A percentile compares a stretch with the other conserved stretches of the same genome.
phyloP scores from a whole-genome alignment of 2,113 vertebrate species.

The Melierax canorus region DNA sequence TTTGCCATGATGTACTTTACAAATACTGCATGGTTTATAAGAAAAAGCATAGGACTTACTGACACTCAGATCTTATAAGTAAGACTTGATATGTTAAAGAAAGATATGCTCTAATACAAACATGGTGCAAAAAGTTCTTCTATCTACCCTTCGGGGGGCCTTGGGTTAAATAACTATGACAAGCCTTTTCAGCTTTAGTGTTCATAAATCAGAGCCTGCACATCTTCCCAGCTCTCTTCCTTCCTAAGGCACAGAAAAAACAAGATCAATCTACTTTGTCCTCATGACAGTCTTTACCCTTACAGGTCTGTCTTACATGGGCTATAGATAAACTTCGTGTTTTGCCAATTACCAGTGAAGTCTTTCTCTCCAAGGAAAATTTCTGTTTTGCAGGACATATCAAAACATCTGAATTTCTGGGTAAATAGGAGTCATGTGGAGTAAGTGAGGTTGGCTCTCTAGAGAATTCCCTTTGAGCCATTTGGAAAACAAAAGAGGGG shows the following conservation, averaged over 20 bases:
- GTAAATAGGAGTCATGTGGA: neutral
- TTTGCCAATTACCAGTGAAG: neutral
- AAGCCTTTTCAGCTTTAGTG: neutral
- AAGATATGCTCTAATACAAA: neutral
- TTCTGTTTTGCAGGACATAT: neutral
- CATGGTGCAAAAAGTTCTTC: neutral
- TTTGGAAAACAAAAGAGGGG: neutral
- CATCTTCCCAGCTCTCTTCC: neutral
- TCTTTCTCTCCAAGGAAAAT: neutral
- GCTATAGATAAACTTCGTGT: neutral
- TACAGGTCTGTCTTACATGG: neutral
- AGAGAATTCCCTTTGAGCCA: neutral
- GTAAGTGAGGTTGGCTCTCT: neutral
- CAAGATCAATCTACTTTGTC: neutral
- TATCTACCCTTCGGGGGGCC: neutral
- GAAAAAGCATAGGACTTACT: neutral
- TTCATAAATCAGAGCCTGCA: neutral
- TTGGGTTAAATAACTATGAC: neutral
- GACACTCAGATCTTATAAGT: neutral
- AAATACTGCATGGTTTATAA: neutral
- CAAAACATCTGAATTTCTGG: neutral
- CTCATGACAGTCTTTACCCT: neutral
- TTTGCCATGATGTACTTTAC: neutral
- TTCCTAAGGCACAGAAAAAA: neutral
- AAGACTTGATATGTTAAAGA: neutral